Evolutionary conservation across 2,113 vertebrate genomes (phyloP).

Genomic region (Aythya baeri): DNA sequence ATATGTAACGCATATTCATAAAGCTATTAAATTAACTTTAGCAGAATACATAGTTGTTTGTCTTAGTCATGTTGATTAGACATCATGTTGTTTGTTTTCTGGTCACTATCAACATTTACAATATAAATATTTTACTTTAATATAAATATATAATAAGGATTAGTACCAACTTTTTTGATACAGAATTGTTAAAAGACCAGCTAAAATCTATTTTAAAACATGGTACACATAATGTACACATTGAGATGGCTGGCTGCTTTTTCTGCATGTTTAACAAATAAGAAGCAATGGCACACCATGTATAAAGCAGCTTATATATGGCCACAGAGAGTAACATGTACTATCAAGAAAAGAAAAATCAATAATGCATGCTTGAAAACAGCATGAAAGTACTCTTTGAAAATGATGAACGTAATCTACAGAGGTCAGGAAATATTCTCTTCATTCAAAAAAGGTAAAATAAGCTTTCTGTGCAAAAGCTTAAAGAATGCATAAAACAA

Average conservation of each 20-base stretch:
- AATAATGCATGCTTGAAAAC: neutral
- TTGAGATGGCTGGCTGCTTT: neutral
- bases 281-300: neutral
- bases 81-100: neutral
- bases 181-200: neutral
- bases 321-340: neutral
- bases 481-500: neutral
- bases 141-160: neutral
- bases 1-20: neutral
- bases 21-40: neutral
- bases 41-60: neutral
- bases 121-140: neutral
- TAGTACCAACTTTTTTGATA: neutral
- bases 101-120: neutral
- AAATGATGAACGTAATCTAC: neutral
- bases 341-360: neutral
- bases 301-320: neutral
- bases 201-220: neutral
- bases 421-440: neutral
- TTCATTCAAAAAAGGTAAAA: neutral
- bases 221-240: neutral
- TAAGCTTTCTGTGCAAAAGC: neutral
- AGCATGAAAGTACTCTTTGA: neutral
- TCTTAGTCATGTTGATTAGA: neutral
- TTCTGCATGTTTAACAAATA: neutral